Conservation (phyloP, 2,888 invertebrate genomes). For the Phania funesta region DNA sequence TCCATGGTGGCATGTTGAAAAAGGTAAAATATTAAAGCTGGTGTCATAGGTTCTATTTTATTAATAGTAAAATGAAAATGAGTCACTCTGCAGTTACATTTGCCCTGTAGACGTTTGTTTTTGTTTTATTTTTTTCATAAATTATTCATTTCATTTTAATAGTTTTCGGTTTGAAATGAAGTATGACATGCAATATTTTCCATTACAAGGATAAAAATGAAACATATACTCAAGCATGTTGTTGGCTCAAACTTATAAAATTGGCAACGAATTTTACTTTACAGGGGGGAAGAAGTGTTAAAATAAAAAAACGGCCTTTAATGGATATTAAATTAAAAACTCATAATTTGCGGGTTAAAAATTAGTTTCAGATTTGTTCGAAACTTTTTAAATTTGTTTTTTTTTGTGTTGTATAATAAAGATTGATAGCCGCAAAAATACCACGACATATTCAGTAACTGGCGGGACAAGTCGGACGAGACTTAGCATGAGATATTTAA, state of each 20-base stretch:
- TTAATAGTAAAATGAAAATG: neutral
- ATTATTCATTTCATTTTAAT: slow-evolving; percentile 32
- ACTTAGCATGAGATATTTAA: too few species aligned
- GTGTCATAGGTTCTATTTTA: slow-evolving; percentile 14
- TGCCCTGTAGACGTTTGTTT: neutral
- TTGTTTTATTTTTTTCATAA: slow-evolving; percentile 21
- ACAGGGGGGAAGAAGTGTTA: neutral
- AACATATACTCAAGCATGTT: slow-evolving; percentile 9
- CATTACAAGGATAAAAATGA: slow-evolving; percentile 26
- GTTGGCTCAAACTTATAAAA: neutral
- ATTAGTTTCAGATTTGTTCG: too few species aligned
- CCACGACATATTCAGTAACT: too few species aligned
- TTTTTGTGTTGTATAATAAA: too few species aligned
- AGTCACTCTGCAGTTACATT: neutral
- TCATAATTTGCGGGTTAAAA: neutral
- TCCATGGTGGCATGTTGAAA: neutral
- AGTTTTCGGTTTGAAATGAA: slow-evolving; percentile 12
- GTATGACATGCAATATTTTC: slow-evolving; percentile 43
- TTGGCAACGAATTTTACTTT: slow-evolving; percentile 10
- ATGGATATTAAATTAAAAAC: slow-evolving; percentile 14
- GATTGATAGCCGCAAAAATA: too few species aligned
- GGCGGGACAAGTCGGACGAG: too few species aligned
- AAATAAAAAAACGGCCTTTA: neutral
- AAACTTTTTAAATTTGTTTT: too few species aligned
- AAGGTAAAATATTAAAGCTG: neutral